Evolutionary conservation across 2,797 vertebrate genomes (phyloP).

Genomic region (Miopithecus talapoin): DNA sequence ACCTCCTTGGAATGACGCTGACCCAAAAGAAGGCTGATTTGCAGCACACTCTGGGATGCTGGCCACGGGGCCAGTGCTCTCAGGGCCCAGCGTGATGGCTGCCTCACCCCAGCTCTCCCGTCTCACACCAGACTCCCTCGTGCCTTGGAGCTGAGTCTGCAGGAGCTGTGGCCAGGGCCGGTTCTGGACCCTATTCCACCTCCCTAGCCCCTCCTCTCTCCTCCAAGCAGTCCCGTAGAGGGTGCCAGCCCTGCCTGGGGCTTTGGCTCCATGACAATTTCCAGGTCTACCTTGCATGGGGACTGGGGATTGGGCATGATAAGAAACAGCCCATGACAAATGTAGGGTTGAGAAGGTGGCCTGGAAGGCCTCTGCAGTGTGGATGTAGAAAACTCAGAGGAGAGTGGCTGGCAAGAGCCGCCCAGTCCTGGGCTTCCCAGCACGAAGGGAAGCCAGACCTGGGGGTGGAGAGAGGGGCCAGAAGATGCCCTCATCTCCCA

Average conservation of each 20-base stretch:
- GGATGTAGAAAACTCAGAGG: neutral
- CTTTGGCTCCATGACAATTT: neutral
- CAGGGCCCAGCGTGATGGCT: accelerated
- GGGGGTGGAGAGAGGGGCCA: neutral
- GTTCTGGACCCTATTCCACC: neutral
- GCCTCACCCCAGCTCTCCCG: neutral
- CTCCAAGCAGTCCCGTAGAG: accelerated
- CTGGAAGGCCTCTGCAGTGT: neutral
- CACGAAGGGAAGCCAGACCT: neutral
- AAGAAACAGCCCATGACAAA: neutral
- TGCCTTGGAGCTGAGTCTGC: neutral
- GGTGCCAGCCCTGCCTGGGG: neutral
- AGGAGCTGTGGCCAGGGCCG: neutral
- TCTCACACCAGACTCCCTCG: neutral
- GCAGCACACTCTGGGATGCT: neutral
- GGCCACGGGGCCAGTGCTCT: accelerated
- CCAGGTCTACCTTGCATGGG: neutral
- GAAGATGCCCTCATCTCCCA: neutral
- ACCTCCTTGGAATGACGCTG: neutral
- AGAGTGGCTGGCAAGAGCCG: neutral
- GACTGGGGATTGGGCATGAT: neutral
- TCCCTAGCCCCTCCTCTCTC: neutral
- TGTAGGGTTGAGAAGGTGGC: neutral
- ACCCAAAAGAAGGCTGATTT: neutral
- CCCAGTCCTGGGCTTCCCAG: neutral